These are phyloP conservation scores for Gibbula magus DNA, from an alignment of 2,888 invertebrate genomes.

Conservation along the genomic window DNA sequence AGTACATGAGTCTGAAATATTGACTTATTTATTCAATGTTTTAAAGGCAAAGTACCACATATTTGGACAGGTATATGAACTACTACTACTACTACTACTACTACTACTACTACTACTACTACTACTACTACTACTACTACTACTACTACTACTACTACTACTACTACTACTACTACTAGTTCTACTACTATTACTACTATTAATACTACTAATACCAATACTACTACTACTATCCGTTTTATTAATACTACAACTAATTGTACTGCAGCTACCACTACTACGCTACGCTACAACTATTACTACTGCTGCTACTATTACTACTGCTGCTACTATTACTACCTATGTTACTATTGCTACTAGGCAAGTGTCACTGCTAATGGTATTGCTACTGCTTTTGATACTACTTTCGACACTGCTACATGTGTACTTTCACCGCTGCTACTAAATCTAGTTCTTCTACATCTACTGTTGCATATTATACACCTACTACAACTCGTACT, in stretches of 20 bases:
- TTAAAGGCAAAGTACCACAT: no score
- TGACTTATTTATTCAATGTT: no score
- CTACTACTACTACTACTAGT: constrained; percentile 4
- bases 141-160: constrained; percentile 1
- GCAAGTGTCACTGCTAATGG: background rate
- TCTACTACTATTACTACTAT: background rate
- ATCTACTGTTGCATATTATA: background rate
- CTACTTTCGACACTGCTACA: background rate
- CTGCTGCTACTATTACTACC: background rate
- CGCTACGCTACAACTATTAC: background rate
- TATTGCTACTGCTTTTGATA: background rate
- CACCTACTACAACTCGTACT: background rate
- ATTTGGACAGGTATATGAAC: no score
- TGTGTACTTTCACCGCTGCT: background rate
- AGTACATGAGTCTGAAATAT: no score
- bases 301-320: background rate
- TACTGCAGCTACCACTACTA: background rate
- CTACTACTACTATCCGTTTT: background rate
- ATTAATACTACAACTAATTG: background rate
- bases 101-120: background rate
- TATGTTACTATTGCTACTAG: background rate
- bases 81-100: background rate
- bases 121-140: constrained; percentile 5
- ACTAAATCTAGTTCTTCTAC: background rate
- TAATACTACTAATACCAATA: background rate